Evolutionary conservation across 1,140 invertebrate genomes (phyloP), one percentile per base, ranked within the genome.

Genomic region (Ips typographus): DNA sequence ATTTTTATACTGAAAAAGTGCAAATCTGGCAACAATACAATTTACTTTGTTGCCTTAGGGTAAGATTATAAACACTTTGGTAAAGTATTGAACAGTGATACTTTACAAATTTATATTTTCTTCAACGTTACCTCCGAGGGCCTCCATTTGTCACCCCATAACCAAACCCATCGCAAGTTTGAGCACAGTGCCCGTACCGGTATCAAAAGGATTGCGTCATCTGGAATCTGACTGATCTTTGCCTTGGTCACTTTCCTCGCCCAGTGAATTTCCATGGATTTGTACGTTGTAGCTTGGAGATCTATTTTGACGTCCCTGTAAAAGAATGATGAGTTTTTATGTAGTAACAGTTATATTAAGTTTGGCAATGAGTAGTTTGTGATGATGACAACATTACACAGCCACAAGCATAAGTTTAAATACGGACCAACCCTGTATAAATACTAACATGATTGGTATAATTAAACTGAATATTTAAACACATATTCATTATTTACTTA

Each of bases 171-270:
- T 77, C 36, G 78, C 77, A 36, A 79, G 73, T 65, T 76, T 77
- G 53, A 79, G 71, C 8, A 79, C 76, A 40, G 74, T 71, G 59
- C 75, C 73, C 42, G 71, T 74, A 43, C 71, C 70, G 53, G 66
- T 41, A 38, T 62, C 63, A 60, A 72, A 70, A 42, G 52, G 56
- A 58, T 65, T 77, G 69, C 79, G 84, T 86, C 85, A 86, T 82
- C 85, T 85, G 71, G 81, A 82, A 65, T 86, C 83, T 43, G 79
- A 83, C 41, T 77, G 78, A 72, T 85, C 83, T 41, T 80, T 80
- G 4, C 78, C 79, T 4, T 81, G 80, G 67, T 86, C 85, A 70
- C 83, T 85, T 62, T 87, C 85, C 7, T 84, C 84, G 4, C 82
- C 84, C 22, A 84, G 72, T 2, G 82, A 83, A 71, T 84, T 49